Percentiles rank a stretch among this genome's conserved stretches.
These are phyloP conservation scores for Salvelinus sp. DNA, from an alignment of 2,113 vertebrate genomes.

Conservation along the genomic window DNA sequence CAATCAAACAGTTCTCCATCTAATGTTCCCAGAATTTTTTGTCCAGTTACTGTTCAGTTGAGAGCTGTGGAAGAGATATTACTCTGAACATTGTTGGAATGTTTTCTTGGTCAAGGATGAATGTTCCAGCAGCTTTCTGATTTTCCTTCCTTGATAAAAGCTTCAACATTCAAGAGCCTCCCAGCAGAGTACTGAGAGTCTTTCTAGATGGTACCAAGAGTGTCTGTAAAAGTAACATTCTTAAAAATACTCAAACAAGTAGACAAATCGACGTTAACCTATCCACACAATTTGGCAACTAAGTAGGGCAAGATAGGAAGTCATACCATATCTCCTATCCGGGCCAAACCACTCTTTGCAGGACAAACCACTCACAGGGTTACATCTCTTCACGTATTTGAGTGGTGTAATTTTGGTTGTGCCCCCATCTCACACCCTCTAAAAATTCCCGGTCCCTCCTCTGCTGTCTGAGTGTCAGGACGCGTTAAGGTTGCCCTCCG, in stretches of 20 bases:
- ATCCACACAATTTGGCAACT: too few species aligned
- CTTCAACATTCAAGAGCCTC: too few species aligned
- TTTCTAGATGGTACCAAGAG: background rate
- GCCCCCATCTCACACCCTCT: background rate
- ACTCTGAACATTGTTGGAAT: background rate
- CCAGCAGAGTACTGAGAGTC: background rate
- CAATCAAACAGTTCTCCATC: background rate
- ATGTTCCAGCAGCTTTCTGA: background rate
- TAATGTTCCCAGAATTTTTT: background rate
- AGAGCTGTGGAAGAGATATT: background rate
- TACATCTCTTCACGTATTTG: conserved; percentile 43
- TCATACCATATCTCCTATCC: too few species aligned
- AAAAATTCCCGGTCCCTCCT: conserved; percentile 12
- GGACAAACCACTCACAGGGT: background rate
- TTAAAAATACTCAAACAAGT: background rate
- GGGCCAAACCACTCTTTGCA: too few species aligned
- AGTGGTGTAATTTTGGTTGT: conserved; percentile 20
- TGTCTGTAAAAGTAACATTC: background rate
- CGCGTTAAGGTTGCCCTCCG: conserved; percentile 37
- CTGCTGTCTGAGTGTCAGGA: conserved; percentile 34
- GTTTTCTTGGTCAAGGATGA: background rate
- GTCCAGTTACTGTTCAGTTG: background rate
- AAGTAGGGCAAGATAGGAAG: too few species aligned
- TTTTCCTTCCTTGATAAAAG: too few species aligned
- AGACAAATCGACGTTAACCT: background rate